A percentile compares a stretch with the other conserved stretches of the same genome.
Evolutionary conservation across 1,140 invertebrate species (phyloP).

Genomic region (Apolygus lucorum): DNA sequence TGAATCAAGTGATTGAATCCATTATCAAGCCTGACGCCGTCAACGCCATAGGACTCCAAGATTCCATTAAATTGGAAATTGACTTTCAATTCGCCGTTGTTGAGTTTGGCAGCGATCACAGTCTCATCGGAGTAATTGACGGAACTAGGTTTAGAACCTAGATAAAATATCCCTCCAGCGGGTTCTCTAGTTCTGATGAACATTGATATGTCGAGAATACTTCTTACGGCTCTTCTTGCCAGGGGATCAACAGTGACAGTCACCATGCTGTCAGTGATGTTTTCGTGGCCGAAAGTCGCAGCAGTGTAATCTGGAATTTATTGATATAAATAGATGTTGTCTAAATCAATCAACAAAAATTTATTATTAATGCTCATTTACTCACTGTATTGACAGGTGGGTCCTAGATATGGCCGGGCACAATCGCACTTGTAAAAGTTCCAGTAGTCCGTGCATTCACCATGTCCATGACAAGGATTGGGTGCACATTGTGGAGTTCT

Average conservation of each 20-base stretch:
- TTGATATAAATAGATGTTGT: too few relatives aligned
- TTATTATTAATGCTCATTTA: too few relatives aligned
- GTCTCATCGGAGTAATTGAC: slow-evolving; percentile 49
- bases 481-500: slow-evolving; percentile 69
- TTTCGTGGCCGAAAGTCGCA: slow-evolving; percentile 83
- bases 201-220: slow-evolving; percentile 82
- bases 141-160: slow-evolving; percentile 58
- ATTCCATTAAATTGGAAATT: slow-evolving; percentile 72
- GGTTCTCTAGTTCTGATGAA: slow-evolving; percentile 78
- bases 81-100: slow-evolving; percentile 65
- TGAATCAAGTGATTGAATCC: slow-evolving; percentile 79
- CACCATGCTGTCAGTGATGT: slow-evolving; percentile 60
- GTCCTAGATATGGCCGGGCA: slow-evolving; percentile 73
- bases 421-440: slow-evolving; percentile 76
- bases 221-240: slow-evolving; percentile 58
- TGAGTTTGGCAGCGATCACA: slow-evolving; percentile 65
- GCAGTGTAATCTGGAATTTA: slow-evolving; percentile 67
- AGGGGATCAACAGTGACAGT: slow-evolving; percentile 56
- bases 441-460: slow-evolving; percentile 83
- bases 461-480: slow-evolving; percentile 78
- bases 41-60: slow-evolving; percentile 67
- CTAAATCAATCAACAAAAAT: too few relatives aligned
- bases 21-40: slow-evolving; percentile 71
- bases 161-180: slow-evolving; percentile 77
- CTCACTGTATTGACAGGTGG: slow-evolving; percentile 77